Conservation (phyloP, 2,113 vertebrate species). For the Cricetomys ansorgei region DNA sequence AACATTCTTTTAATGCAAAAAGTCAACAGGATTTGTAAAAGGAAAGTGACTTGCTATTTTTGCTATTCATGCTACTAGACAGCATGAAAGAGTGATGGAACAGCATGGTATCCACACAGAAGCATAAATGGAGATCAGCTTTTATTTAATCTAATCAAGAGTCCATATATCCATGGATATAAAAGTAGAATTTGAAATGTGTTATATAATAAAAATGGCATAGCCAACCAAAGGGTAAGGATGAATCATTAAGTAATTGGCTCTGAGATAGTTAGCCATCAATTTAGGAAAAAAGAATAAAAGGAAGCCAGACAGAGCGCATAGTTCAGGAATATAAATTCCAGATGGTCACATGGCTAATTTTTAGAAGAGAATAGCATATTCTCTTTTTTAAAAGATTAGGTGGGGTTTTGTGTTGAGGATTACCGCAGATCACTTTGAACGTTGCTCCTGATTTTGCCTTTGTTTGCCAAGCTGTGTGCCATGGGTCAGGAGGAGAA, state of each 20-base stretch:
- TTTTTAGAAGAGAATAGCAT: slow-evolving; percentile 46
- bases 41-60: slow-evolving; percentile 41
- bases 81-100: slow-evolving; percentile 58
- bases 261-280: slow-evolving; percentile 26
- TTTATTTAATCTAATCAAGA: slow-evolving; percentile 58
- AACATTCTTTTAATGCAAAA: slow-evolving; percentile 31
- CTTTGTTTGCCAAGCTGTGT: neutral
- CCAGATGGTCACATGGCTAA: slow-evolving; percentile 33
- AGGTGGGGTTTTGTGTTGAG: slow-evolving; percentile 3
- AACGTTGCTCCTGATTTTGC: neutral
- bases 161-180: slow-evolving; percentile 39
- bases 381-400: slow-evolving; percentile 18
- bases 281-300: neutral
- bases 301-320: slow-evolving; percentile 16
- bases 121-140: slow-evolving; percentile 49
- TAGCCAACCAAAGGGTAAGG: slow-evolving; percentile 57
- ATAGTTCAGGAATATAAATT: slow-evolving; percentile 63
- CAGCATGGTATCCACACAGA: neutral
- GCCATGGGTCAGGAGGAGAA: neutral
- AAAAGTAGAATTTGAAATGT: slow-evolving; percentile 61
- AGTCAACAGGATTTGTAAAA: neutral
- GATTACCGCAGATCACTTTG: neutral
- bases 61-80: slow-evolving; percentile 12
- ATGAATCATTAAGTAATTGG: slow-evolving; percentile 63
- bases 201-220: slow-evolving; percentile 35